Evolutionary conservation across 2,797 vertebrate genomes (phyloP).

Genomic region (Peromyscus attwateri): DNA sequence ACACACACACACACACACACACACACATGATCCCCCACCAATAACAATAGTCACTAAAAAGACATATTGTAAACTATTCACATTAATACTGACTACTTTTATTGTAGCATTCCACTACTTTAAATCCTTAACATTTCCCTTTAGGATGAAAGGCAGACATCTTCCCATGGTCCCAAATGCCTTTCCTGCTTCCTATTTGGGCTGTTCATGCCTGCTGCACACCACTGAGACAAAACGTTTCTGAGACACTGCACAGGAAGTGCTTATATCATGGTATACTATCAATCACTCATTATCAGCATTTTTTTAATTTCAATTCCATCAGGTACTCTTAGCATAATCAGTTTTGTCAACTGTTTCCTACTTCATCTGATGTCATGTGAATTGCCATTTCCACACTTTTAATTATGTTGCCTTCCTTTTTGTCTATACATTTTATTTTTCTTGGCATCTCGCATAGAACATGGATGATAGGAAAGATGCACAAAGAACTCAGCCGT

Average conservation of each 20-base stretch:
- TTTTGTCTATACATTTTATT: background rate
- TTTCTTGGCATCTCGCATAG: background rate
- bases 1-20: background rate
- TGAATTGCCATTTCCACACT: background rate
- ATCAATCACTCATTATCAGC: background rate
- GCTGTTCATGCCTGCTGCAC: background rate
- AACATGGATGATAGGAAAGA: background rate
- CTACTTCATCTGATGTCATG: slow-evolving; percentile 17
- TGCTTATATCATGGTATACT: background rate
- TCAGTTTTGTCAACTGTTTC: background rate
- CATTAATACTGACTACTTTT: background rate
- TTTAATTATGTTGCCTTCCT: background rate
- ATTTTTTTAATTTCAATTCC: background rate
- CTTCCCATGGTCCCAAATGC: background rate
- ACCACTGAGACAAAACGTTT: background rate
- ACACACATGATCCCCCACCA: background rate
- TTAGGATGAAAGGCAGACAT: background rate
- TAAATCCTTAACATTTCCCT: background rate
- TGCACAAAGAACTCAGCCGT: background rate
- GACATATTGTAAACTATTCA: background rate
- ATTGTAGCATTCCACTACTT: background rate
- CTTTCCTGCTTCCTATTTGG: background rate
- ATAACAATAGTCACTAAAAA: background rate
- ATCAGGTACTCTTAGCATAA: background rate
- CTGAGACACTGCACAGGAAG: background rate